Evolutionary conservation across 2,888 invertebrate species (phyloP).

Genomic region (Nycteola revayana): DNA sequence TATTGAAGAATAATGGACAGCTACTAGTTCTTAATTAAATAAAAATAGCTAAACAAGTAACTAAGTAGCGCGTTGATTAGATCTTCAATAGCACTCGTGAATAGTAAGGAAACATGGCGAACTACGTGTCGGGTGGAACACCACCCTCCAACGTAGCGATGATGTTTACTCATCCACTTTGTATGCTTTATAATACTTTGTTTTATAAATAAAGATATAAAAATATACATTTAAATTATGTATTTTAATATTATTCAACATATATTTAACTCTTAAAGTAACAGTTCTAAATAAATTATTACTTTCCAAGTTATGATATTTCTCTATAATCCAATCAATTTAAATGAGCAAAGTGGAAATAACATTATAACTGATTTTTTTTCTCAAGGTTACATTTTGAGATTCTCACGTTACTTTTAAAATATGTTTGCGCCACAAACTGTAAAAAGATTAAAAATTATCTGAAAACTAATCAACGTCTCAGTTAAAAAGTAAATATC

Average conservation of each 20-base stretch:
- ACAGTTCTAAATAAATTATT: constrained; percentile 55
- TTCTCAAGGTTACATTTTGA: constrained; percentile 50
- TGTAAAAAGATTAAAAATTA: constrained; percentile 23
- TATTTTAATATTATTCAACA: constrained; percentile 71
- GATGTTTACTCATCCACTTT: constrained; percentile 50
- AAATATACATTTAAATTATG: constrained; percentile 73
- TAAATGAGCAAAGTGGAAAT: constrained; percentile 38
- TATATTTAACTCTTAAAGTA: constrained; percentile 65
- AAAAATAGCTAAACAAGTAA: constrained; percentile 4
- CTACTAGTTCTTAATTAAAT: background rate
- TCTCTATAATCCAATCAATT: constrained; percentile 31
- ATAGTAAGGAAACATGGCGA: constrained; percentile 23
- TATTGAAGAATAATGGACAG: constrained; percentile 21
- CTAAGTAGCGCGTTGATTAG: background rate
- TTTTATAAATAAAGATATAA: constrained; percentile 73
- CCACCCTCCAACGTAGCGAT: constrained; percentile 42
- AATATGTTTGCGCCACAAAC: constrained; percentile 13
- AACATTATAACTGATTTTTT: constrained; percentile 25
- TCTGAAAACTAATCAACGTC: constrained; percentile 34
- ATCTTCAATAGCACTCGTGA: constrained; percentile 32
- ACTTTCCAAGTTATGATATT: constrained; percentile 30
- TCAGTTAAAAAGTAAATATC: constrained; percentile 40
- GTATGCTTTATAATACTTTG: constrained; percentile 64
- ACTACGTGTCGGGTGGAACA: constrained; percentile 26
- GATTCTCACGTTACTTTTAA: constrained; percentile 51